Base-by-base conservation (phyloP, 2,888 invertebrate species). In the Eubasilissa splendida region DNA sequence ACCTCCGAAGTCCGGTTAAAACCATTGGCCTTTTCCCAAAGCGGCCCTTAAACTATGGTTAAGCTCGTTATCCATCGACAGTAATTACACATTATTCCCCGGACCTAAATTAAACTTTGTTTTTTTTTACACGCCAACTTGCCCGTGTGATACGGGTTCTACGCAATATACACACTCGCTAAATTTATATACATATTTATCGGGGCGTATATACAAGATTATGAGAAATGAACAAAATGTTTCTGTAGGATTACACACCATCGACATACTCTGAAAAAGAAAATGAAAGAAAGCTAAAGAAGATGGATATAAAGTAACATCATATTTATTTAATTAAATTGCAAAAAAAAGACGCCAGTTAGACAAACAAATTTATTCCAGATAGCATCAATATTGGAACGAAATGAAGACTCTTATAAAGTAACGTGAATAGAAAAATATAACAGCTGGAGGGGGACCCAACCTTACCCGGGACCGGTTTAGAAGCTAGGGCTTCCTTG, bases 41-140 rank as follows among this genome's bases (percentile, higher is more conserved):
- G 66, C 79, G 66, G 54, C 75, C 76, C 79, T 79, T 79, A 79
- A 73, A 63, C 79, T 60, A 73, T 53, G 74, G 74, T 79, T 79
- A 53, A 74, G 54, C 66, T 66, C 79, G 58, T 60, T 65, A 78
- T 63, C 70, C 56, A 66, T 66, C 79, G 66, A 74, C 66, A 59
- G 68, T 79, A 79, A 79, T 76, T 79, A 79, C 75, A 76, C 76
- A 75, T 76, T 79, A 79, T 70, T 76, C 59, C 74, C 54, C 42
- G 60, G 50, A 68, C 60, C 76, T 74, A 74, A 79, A 77, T 77
- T 77, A 77, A 70, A 58, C 70, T 54, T 70, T 10, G 22, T 56
- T 66, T 70, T 33, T 77, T 77, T 77, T 77, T 70, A 59, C 59
- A 77, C 52, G 52, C 58, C 53, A 63, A 33, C 74, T 74, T 14